Conservation (phyloP, 2,113 vertebrate genomes). For the Amia ocellicauda region DNA sequence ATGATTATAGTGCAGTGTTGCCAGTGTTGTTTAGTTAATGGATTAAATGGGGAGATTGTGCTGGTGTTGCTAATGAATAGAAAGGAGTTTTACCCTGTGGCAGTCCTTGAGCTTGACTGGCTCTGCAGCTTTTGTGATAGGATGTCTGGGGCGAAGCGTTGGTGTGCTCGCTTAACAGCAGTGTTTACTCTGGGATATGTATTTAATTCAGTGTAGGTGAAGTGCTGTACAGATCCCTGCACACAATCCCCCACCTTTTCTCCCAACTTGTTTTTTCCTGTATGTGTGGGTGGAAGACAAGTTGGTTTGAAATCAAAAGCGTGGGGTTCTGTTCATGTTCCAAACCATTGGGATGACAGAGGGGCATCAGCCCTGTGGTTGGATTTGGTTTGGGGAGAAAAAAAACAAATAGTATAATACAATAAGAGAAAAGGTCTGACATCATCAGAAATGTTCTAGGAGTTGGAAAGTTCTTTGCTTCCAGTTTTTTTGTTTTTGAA, state of each 20-base stretch:
- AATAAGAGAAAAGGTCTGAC: too few relatives aligned
- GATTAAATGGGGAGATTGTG: background rate
- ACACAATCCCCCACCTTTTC: background rate
- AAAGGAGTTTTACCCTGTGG: background rate
- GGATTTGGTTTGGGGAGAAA: too few relatives aligned
- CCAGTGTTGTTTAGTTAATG: background rate
- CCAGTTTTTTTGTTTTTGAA: too few relatives aligned
- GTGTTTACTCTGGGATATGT: constrained; percentile 50
- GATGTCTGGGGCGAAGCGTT: too few relatives aligned
- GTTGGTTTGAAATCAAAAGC: background rate
- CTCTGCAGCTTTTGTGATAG: too few relatives aligned
- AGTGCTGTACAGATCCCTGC: constrained; percentile 4
- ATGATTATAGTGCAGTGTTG: background rate
- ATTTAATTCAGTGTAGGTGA: constrained; percentile 43
- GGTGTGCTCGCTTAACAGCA: constrained; percentile 38
- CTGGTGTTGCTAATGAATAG: background rate
- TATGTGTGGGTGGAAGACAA: background rate
- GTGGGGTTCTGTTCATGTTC: background rate
- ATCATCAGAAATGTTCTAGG: too few relatives aligned
- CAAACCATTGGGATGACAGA: too few relatives aligned
- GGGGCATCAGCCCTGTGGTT: too few relatives aligned
- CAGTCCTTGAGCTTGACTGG: background rate
- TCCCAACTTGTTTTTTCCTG: background rate
- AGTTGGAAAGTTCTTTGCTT: too few relatives aligned
- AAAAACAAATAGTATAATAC: too few relatives aligned